phyloP scores from a whole-genome alignment of 1,140 invertebrate species.

The Euborellia annulipes region DNA sequence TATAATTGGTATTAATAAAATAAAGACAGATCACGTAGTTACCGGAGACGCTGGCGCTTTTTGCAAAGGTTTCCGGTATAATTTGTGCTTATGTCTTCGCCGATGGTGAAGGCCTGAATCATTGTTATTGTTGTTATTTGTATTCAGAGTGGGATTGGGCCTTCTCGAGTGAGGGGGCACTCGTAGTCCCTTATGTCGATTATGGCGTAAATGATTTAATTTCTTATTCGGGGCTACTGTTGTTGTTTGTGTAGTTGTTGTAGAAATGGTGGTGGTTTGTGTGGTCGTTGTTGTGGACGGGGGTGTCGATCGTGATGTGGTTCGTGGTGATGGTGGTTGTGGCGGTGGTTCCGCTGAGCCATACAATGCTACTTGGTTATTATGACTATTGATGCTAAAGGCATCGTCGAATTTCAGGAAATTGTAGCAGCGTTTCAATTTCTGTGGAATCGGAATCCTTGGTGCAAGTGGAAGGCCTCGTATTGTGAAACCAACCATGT shows the following conservation, averaged over 20 bases:
- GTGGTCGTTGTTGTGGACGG: slow-evolving; percentile 7
- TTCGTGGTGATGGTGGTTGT: slow-evolving; percentile 18
- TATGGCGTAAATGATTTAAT: neutral
- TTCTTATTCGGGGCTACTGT: neutral
- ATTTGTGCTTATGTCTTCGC: too few relatives aligned
- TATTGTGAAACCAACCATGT: slow-evolving; percentile 33
- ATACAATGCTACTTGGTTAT: slow-evolving; percentile 26
- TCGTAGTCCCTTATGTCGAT: neutral
- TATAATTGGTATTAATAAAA: too few relatives aligned
- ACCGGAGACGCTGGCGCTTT: too few relatives aligned
- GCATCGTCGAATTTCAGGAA: slow-evolving; percentile 34
- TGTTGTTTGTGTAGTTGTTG: slow-evolving; percentile 10
- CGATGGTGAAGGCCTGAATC: slow-evolving; percentile 2
- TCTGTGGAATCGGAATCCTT: slow-evolving; percentile 20
- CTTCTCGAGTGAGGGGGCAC: neutral
- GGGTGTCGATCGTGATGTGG: slow-evolving; percentile 2
- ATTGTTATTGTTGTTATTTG: slow-evolving; percentile 3
- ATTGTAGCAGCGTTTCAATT: slow-evolving; percentile 30
- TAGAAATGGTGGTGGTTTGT: slow-evolving; percentile 8
- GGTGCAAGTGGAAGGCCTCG: slow-evolving; percentile 28
- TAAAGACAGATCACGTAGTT: too few relatives aligned
- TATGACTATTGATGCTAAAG: slow-evolving; percentile 32
- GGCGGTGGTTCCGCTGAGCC: slow-evolving; percentile 13
- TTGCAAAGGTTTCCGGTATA: too few relatives aligned
- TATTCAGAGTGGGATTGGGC: slow-evolving; percentile 1